Conservation (phyloP, 2,888 invertebrate genomes). For the Eilema griseolum region DNA sequence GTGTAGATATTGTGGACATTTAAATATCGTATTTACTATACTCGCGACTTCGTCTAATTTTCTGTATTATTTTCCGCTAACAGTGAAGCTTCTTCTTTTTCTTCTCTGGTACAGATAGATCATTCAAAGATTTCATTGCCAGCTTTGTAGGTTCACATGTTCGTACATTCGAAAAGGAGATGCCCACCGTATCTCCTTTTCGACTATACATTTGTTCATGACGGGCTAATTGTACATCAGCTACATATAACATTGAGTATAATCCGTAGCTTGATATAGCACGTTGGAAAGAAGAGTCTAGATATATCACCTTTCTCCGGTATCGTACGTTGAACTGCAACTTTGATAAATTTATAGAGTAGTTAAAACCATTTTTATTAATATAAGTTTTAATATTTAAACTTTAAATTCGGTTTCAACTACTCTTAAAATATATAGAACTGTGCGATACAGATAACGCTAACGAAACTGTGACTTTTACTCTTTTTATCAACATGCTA, state of each 20-base stretch:
- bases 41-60: not conserved
- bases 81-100: too few relatives aligned
- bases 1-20: slow-evolving; percentile 30
- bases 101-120: too few relatives aligned
- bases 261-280: not conserved
- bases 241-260: slow-evolving; percentile 54
- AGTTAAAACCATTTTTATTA: not conserved
- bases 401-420: not conserved
- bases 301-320: not conserved
- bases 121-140: not conserved
- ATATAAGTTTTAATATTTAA: not conserved
- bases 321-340: not conserved
- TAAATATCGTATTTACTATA: slow-evolving; percentile 20
- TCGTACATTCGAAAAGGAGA: too few relatives aligned
- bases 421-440: not conserved
- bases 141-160: not conserved
- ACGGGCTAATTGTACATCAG: slow-evolving; percentile 61
- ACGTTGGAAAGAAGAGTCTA: not conserved
- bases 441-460: not conserved
- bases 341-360: not conserved
- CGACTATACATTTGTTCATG: slow-evolving; percentile 20
- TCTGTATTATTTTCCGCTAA: too few relatives aligned
- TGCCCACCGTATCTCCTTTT: too few relatives aligned
- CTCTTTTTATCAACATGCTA: not conserved
- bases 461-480: not conserved